These are phyloP conservation scores for Bursaphelenchus okinawaensis DNA, from an alignment of 2,888 invertebrate genomes.

Conservation along the genomic window DNA sequence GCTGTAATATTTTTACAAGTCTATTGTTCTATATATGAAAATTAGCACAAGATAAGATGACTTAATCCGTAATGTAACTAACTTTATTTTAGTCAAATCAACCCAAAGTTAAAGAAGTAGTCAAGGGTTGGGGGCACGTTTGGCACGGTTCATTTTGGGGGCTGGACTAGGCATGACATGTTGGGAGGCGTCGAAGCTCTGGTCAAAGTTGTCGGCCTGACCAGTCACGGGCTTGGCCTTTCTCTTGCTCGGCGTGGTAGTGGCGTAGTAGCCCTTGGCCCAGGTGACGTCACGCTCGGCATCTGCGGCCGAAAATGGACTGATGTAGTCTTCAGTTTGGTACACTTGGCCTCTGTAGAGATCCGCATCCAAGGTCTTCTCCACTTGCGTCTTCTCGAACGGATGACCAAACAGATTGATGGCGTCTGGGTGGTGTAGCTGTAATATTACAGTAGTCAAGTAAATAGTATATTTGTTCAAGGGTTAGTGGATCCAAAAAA, in stretches of 20 bases:
- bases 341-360: not conserved
- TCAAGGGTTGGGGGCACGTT: not conserved
- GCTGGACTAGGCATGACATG: not conserved
- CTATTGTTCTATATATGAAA: too few species aligned
- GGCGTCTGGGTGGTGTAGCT: conserved; percentile 6
- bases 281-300: not conserved
- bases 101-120: too few species aligned
- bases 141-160: not conserved
- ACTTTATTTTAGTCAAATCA: not conserved
- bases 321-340: not conserved
- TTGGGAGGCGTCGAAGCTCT: not conserved
- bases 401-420: conserved; percentile 12
- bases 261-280: not conserved
- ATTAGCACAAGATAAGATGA: too few species aligned
- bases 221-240: not conserved
- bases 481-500: too few species aligned
- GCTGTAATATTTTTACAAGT: too few species aligned
- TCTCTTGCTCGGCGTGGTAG: not conserved
- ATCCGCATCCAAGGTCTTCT: not conserved
- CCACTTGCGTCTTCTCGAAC: conserved; percentile 1
- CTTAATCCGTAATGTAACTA: not conserved
- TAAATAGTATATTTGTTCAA: conserved; percentile 1
- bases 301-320: not conserved
- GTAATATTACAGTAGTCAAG: not conserved
- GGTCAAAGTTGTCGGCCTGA: not conserved